phyloP scores from a whole-genome alignment of 2,113 vertebrate genomes.

The Galeopterus variegatus region DNA sequence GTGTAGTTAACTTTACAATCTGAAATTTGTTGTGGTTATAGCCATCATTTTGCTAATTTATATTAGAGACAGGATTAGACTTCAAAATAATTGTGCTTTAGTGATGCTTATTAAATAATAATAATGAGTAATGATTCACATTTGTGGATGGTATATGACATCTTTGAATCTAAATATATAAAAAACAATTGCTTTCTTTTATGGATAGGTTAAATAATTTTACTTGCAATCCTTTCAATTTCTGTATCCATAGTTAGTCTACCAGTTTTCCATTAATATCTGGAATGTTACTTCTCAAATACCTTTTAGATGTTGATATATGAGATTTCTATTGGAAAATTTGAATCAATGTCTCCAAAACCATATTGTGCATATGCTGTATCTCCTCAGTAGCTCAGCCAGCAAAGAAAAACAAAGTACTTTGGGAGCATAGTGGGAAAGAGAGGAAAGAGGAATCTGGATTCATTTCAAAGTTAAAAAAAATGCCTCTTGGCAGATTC shows the following conservation, averaged over 20 bases:
- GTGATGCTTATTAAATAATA: not conserved
- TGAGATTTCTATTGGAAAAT: not conserved
- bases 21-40: not conserved
- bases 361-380: not conserved
- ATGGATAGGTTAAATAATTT: not conserved
- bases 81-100: not conserved
- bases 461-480: constrained; percentile 34
- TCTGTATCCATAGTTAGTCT: not conserved
- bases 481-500: not conserved
- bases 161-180: not conserved
- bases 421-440: constrained; percentile 4
- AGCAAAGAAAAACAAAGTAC: constrained; percentile 2
- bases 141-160: not conserved
- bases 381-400: constrained; percentile 14
- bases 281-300: not conserved
- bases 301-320: not conserved
- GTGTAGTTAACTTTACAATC: constrained; percentile 8
- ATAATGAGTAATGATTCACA: not conserved
- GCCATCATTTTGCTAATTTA: not conserved
- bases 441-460: constrained; percentile 13
- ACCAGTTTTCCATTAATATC: not conserved
- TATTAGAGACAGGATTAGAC: not conserved
- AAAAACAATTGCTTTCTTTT: not conserved
- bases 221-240: not conserved
- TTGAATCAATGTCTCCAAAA: constrained; percentile 36